Conservation (phyloP, 2,113 vertebrate genomes). For the Campylorhamphus procurvoides region DNA sequence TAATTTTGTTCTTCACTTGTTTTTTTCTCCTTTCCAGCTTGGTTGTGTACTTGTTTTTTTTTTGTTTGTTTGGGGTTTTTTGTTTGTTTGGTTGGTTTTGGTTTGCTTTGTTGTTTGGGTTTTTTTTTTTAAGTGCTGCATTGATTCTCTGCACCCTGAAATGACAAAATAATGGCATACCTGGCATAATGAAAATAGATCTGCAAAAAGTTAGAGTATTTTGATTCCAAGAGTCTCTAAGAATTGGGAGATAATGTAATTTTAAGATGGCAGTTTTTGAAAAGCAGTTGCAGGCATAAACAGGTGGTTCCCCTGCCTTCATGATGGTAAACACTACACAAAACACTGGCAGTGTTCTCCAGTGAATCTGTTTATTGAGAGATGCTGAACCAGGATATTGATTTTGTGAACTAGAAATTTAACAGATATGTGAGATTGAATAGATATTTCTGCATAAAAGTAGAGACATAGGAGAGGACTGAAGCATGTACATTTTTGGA, state of each 20-base stretch:
- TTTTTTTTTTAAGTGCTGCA: neutral
- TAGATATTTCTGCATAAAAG: neutral
- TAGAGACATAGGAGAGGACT: neutral
- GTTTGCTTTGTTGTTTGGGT: neutral
- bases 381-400: neutral
- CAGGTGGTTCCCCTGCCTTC: neutral
- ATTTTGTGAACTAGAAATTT: conserved; percentile 17
- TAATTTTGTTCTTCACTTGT: neutral
- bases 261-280: neutral
- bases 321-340: neutral
- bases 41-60: neutral
- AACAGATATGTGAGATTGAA: neutral
- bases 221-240: conserved; percentile 6
- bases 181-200: conserved; percentile 12
- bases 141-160: neutral
- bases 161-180: neutral
- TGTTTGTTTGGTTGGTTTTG: neutral
- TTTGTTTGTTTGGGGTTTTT: neutral
- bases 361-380: neutral
- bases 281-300: neutral
- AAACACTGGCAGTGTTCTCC: neutral
- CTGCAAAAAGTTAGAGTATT: neutral
- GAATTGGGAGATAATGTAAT: neutral
- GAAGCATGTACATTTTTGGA: neutral
- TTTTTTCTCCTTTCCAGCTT: neutral